Percentiles rank a stretch among this genome's conserved stretches.
Evolutionary conservation across 2,797 vertebrate genomes (phyloP).

Genomic region (Balearica regulorum): DNA sequence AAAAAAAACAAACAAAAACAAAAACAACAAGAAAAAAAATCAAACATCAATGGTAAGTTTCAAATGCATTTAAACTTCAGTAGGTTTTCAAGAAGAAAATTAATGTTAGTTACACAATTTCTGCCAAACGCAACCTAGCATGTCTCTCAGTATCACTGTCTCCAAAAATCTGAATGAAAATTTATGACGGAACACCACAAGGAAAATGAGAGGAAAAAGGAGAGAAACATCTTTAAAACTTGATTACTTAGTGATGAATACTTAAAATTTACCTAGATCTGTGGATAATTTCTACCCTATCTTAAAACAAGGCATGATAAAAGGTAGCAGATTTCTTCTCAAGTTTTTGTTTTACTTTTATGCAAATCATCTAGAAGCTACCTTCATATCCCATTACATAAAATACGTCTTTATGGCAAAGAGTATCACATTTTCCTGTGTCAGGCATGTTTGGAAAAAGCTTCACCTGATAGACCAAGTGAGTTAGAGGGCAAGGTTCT

Average conservation of each 20-base stretch:
- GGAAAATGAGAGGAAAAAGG: not conserved
- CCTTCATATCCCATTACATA: not conserved
- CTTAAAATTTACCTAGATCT: not conserved
- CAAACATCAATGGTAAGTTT: not conserved
- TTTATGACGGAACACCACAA: accelerated
- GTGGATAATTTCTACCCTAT: not conserved
- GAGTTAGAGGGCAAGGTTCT: not conserved
- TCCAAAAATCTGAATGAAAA: not conserved
- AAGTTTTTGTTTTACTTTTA: not conserved
- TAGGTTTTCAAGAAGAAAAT: not conserved
- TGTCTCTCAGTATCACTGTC: not conserved
- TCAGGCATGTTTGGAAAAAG: not conserved
- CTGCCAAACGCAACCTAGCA: not conserved
- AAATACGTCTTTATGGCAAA: not conserved
- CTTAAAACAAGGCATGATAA: not conserved
- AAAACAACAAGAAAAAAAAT: not conserved
- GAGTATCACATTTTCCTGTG: not conserved
- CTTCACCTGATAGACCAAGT: not conserved
- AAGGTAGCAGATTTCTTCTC: not conserved
- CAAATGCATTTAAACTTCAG: not conserved
- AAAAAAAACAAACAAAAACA: not conserved
- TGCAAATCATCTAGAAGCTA: not conserved
- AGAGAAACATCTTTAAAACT: not conserved
- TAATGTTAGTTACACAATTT: not conserved
- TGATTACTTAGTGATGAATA: not conserved